Percentiles rank a stretch among this genome's conserved stretches.
phyloP scores from a whole-genome alignment of 2,113 vertebrate genomes.

The Aptenodytes patagonicus region DNA sequence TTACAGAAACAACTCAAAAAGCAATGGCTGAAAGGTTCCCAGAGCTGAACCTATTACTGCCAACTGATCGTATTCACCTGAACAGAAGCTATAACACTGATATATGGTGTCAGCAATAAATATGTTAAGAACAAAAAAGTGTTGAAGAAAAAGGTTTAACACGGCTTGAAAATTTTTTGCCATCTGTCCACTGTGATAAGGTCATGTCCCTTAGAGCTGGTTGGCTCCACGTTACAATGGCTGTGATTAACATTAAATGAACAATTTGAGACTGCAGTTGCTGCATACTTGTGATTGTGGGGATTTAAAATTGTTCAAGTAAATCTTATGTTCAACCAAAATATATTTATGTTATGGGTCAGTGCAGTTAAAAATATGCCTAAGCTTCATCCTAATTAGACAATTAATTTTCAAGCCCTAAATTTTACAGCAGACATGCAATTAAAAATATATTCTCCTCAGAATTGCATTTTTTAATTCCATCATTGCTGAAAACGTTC shows the following conservation, averaged over 20 bases:
- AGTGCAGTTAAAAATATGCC: background rate
- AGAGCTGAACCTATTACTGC: background rate
- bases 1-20: slow-evolving; percentile 17
- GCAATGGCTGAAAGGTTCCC: background rate
- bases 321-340: background rate
- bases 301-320: background rate
- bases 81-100: slow-evolving; percentile 28
- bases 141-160: slow-evolving; percentile 31
- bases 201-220: slow-evolving; percentile 4
- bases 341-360: background rate
- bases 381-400: background rate
- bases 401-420: background rate
- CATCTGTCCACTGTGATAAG: slow-evolving; percentile 54
- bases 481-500: background rate
- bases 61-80: background rate
- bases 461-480: background rate
- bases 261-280: background rate
- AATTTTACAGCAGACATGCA: background rate
- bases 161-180: slow-evolving; percentile 5
- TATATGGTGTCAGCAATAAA: slow-evolving; percentile 55
- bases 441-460: background rate
- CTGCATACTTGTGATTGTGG: background rate
- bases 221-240: background rate
- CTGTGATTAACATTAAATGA: slow-evolving; percentile 37
- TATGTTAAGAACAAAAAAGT: slow-evolving; percentile 49